These are phyloP conservation scores for Porites rus DNA, from an alignment of 92 coral and sea anemone species.

Conservation along the genomic window DNA sequence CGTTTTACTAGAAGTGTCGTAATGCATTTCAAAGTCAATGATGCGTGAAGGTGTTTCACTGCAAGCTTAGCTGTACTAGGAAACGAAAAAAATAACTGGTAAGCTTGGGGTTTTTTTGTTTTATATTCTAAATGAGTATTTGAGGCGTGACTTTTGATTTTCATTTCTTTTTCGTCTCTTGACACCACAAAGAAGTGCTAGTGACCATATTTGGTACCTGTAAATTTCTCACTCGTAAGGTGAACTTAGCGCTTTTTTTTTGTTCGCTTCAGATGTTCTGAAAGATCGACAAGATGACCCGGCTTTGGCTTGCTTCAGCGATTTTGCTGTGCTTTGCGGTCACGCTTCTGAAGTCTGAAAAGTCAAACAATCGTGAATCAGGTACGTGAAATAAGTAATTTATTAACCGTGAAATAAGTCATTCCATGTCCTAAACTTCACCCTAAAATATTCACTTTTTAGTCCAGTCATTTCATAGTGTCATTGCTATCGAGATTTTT, in stretches of 20 bases:
- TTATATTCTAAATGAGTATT: not conserved
- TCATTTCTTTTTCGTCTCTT: not conserved
- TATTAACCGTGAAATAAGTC: not conserved
- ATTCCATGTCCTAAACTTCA: not conserved
- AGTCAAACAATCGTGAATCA: conserved; percentile 31
- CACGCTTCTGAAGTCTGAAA: conserved; percentile 46
- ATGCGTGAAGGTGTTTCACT: conserved; percentile 5
- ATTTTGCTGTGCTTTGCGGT: conserved; percentile 51
- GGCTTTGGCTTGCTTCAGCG: conserved; percentile 68
- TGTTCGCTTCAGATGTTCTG: conserved; percentile 65
- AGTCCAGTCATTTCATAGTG: no score
- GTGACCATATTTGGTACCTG: conserved; percentile 32
- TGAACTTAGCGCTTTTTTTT: not conserved
- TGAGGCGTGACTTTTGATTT: not conserved
- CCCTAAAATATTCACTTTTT: not conserved
- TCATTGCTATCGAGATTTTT: no score
- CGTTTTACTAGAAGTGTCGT: conserved; percentile 10
- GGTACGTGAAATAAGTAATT: conserved; percentile 29
- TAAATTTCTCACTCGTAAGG: not conserved
- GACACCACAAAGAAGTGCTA: conserved; percentile 4
- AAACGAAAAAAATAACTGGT: conserved; percentile 20
- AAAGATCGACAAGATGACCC: conserved; percentile 61
- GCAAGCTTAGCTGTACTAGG: not conserved
- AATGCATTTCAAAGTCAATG: conserved; percentile 12
- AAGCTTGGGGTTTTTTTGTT: not conserved